Conservation (phyloP, 1,140 invertebrate genomes). For the Lepidurus packardi region DNA sequence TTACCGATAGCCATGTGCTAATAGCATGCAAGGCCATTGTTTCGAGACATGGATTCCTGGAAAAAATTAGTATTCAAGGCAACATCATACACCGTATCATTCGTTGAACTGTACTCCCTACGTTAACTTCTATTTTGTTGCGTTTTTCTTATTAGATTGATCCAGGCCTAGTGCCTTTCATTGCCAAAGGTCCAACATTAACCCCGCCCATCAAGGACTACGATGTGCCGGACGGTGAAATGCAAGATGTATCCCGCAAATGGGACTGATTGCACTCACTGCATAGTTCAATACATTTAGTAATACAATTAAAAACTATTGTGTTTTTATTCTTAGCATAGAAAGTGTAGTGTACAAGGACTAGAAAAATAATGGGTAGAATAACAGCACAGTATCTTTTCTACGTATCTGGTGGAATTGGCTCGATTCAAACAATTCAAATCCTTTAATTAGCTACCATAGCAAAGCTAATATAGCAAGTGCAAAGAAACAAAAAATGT, state of each 20-base stretch:
- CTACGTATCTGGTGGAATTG: not conserved
- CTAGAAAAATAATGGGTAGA: not conserved
- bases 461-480: not conserved
- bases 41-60: not conserved
- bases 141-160: conserved; percentile 58
- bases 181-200: conserved; percentile 59
- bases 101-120: not conserved
- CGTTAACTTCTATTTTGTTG: conserved; percentile 1
- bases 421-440: not conserved
- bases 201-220: conserved; percentile 75
- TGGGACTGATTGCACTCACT: conserved; percentile 53
- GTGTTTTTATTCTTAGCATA: not conserved
- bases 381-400: not conserved
- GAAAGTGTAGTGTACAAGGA: not conserved
- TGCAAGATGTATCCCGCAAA: conserved; percentile 70
- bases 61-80: not conserved
- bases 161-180: conserved; percentile 58
- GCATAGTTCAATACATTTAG: not conserved
- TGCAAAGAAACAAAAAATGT: not conserved
- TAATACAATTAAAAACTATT: not conserved
- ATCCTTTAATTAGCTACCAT: not conserved
- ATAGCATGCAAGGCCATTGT: conserved; percentile 31
- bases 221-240: conserved; percentile 73
- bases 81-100: not conserved
- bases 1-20: conserved; percentile 13